Base-by-base conservation (phyloP, 2,113 vertebrate genomes). In the Electrona antarctica region DNA sequence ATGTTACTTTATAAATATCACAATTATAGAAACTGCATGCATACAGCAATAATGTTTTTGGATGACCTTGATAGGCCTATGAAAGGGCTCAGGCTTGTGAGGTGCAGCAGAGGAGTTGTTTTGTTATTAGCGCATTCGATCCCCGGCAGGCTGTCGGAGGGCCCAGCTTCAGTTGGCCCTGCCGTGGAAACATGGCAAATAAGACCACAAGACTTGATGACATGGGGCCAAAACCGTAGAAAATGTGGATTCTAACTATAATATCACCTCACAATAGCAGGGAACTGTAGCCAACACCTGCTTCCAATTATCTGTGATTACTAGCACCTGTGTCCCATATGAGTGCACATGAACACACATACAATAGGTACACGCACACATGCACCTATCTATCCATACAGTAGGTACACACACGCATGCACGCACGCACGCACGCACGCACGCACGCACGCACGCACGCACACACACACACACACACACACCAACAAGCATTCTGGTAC, bases 281-380 rank as follows among this genome's bases (percentile, higher is more conserved):
- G 51, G 70, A 81, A 74, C 65, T 62, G 72, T 41, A 77, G 87
- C 88, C 87, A 89, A 83, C 88, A 89, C 74, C 78, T 91, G 87
- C 88, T 76, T 86, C 80, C 85, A 90, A 91, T 90, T 86, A 89
- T 78, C 76, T 87, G 78, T 88, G 89, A 90, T 90, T 89, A 86
- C 83, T 88, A 86, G 81, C 90, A 89, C 85, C 85, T 91, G 90
- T 82, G 78, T 60, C 29, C 57, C 3, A 14, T 6, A 46, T 41
- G 33, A 41, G 5, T 6, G 5, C 33, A 41, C 33, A 41, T 41
- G 33, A 41, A 41, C 33, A 41, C 33, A 4, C 33, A 41, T 41
- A 41, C 33, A 41, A 41, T 41, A 41, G 5, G 33, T 41, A 41
- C 33, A 41, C 33, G 57, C 57, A 11, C 21, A 28, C 11, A 10